Evolutionary conservation across 2,888 invertebrate genomes (phyloP), one percentile per base, ranked within the genome.

Genomic region (Scaeva pyrastri): DNA sequence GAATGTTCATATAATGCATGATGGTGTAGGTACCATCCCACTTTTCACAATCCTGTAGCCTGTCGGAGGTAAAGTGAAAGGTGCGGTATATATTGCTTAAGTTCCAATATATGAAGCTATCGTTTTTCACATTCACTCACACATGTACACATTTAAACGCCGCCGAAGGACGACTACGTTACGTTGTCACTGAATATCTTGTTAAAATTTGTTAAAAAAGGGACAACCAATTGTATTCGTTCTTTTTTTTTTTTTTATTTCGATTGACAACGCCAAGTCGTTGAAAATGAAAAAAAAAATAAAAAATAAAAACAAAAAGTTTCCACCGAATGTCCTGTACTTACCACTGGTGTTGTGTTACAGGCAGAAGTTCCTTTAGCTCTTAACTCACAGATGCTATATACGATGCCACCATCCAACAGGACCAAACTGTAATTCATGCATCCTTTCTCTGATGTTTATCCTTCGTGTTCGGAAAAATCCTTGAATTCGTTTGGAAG

Each of bases 201-300:
- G 83, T 73, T 78, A 41, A 83, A 78, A 78, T 83, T 83, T 83
- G 83, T 71, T 56, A 74, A 66, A 68, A 52, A 74, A 56, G 36
- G 19, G 45, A 73, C 36, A 60, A 73, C 58, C 26, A 78, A 21
- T 52, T 52, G 36, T 52, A 21, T 50, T 68, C 19, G 11, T 55
- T 68, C 36, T 36, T 50, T 56, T 36, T 52, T 73, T 56, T 72
- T 21, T n/a, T 23, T 56, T 41, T 55, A 45, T 56, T 80, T 84
- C 75, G 60, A 80, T 66, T 80, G 84, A 80, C 80, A 85, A 85
- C 75, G 80, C 75, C 68, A 19, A 76, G 71, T 73, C 45, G 70
- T 68, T 41, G 12, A 43, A 60, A 62, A 70, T 31, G 8, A 31
- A 4, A 26, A 26, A 2, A 4, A 56, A 70, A 62, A 70, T 31